Base-by-base conservation (phyloP, 2,113 vertebrate species). In the Ceyx margarethae region DNA sequence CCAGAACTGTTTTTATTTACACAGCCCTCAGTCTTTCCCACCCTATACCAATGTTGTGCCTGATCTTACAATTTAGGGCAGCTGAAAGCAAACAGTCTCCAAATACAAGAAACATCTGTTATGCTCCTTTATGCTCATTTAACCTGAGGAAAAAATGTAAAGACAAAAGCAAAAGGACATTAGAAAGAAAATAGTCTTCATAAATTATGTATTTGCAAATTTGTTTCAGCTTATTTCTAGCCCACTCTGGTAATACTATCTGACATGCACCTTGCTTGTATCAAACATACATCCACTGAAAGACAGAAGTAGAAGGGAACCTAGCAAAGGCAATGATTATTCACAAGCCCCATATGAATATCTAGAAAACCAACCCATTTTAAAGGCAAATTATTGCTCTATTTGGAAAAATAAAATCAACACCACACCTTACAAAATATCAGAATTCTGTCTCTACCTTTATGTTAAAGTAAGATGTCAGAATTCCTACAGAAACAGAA, bases 41-140 rank as follows among this genome's bases (percentile, higher is more conserved):
- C 31, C 60, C 51, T 71, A 15, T 46, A 74, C 43, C 4, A 2
- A 46, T 89, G 64, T 35, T 57, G 54, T 60, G 57, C 56, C 71
- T 89, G 72, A 74, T 72, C 84, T 91, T 66, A 91, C 61, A 90
- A 28, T 15, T 45, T 22, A 61, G 53, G 65, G n/a, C 84, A 92
- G 81, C 67, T 89, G 68, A 43, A 84, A 53, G 5, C 91, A 86
- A 78, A 57, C 21, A 80, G n/a, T 16, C 14, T 90, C 67, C 25
- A 81, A 26, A 71, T 81, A 83, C 65, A 94, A 76, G 58, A 78
- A 96, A 79, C 81, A 95, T 61, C 87, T 89, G 65, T 50, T 23
- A 50, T 50, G 22, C 21, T 50, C 48, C 48, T 50, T 46, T 92
- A n/a, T 11, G 42, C 15, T 75, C 91, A 15, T 75, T 85, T 28